Base-by-base conservation (phyloP, 2,888 invertebrate species). In the Dermolepida albohirtum region DNA sequence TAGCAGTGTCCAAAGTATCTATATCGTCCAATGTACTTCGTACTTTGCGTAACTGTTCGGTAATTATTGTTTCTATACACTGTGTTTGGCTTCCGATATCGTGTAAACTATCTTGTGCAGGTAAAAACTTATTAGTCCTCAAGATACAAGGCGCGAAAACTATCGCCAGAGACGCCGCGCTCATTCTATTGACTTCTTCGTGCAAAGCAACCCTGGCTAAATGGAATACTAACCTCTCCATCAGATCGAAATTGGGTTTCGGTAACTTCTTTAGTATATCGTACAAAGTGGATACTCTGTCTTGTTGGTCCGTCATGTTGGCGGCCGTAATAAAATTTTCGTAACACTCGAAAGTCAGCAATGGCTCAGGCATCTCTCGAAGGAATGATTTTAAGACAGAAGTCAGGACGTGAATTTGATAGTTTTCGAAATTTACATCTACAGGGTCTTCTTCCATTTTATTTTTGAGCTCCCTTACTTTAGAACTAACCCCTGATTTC, bases 91-190 rank as follows among this genome's bases (percentile, higher is more conserved):
- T 89, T 75, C 93, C 90, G 78, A 97, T 95, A 84, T 97, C 96
- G 78, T 92, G 91, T 73, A 97, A 86, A 78, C 95, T 94, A 82
- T 95, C 95, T 84, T 97, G 96, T 62, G 96, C 97, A 51, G 95
- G 95, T 74, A 95, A 89, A 71, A 90, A 85, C 81, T 94, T 92
- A 84, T 93, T 94, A 72, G 96, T 94, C 76, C 96, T 88, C 73
- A 97, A 86, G 70, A 97, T 93, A 83, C 97, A 97, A 54, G 97
- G 97, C 49, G 96, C 96, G 85, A 97, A 97, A 72, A 97, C 95
- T 75, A 97, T 96, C 62, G 97, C 95, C 74, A 97, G 84, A 63
- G 95, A 94, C 79, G 93, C 93, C 0, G 96, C 89, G 66, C 94
- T 94, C 97, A 97, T 97, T 74, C 95, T 86, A 84, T 97, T 97